Percentiles rank a stretch among this genome's conserved stretches.
Conservation (phyloP, 53 echinoderm and acorn worm species). For the Antedon mediterranea region DNA sequence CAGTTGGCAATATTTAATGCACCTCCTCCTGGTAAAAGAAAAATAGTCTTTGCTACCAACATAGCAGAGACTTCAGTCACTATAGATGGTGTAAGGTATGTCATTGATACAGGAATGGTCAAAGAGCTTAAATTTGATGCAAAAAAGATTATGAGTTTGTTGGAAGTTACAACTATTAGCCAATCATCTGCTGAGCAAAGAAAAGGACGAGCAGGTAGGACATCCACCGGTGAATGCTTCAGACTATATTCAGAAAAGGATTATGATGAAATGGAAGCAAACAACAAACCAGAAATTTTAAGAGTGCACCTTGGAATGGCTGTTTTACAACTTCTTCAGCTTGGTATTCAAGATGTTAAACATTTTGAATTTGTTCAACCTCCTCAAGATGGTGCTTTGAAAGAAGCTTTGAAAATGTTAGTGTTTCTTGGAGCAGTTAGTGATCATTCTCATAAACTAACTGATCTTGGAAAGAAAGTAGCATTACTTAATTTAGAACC, state of each 20-base stretch:
- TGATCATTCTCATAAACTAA: slow-evolving; percentile 7
- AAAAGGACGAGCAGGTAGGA: slow-evolving; percentile 35
- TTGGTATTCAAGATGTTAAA: slow-evolving; percentile 32
- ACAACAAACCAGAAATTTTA: slow-evolving; percentile 31
- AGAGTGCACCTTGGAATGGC: slow-evolving; percentile 47
- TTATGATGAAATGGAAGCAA: slow-evolving; percentile 16
- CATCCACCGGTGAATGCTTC: slow-evolving; percentile 24
- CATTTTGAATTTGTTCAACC: slow-evolving; percentile 37
- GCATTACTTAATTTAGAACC: slow-evolving; percentile 26
- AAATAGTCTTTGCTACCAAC: slow-evolving; percentile 46
- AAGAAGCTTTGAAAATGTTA: slow-evolving; percentile 21
- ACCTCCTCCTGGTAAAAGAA: slow-evolving; percentile 15
- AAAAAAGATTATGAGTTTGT: slow-evolving; percentile 32
- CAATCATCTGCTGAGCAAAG: slow-evolving; percentile 34
- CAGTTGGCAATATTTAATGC: slow-evolving; percentile 35
- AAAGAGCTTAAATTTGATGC: slow-evolving; percentile 45
- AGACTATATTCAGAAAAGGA: slow-evolving; percentile 25
- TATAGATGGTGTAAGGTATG: slow-evolving; percentile 31
- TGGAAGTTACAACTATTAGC: slow-evolving; percentile 30
- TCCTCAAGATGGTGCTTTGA: slow-evolving; percentile 23
- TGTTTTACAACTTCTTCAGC: slow-evolving; percentile 30
- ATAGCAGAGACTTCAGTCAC: slow-evolving; percentile 44
- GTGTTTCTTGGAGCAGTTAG: slow-evolving; percentile 28
- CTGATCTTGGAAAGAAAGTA: slow-evolving; percentile 25
- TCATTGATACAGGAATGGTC: slow-evolving; percentile 35